Evolutionary conservation across 2,888 invertebrate genomes (phyloP).

Genomic region (Eristalis tenax): DNA sequence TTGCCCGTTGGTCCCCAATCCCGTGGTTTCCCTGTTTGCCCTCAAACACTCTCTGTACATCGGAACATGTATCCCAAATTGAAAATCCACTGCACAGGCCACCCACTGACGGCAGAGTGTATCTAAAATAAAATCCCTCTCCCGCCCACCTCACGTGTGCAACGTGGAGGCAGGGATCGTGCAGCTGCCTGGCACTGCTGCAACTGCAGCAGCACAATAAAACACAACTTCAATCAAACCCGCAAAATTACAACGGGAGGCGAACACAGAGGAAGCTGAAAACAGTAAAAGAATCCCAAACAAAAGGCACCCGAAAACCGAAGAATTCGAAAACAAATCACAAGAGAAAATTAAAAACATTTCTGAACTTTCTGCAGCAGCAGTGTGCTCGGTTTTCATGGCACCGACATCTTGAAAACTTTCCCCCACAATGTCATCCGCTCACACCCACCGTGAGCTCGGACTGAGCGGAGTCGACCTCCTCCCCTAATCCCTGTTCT

Average conservation of each 20-base stretch:
- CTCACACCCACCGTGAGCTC: not conserved
- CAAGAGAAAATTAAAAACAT: slow-evolving; percentile 22
- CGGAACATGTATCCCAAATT: slow-evolving; percentile 41
- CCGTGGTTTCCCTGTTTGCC: slow-evolving; percentile 6
- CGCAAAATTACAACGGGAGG: slow-evolving; percentile 5
- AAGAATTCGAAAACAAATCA: slow-evolving; percentile 23
- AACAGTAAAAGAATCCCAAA: not conserved
- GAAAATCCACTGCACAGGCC: slow-evolving; percentile 27
- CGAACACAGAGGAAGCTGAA: not conserved
- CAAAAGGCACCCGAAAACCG: slow-evolving; percentile 2
- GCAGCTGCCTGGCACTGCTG: slow-evolving; percentile 1
- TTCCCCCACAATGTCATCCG: not conserved
- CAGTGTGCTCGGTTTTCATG: not conserved
- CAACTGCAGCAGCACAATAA: slow-evolving; percentile 27
- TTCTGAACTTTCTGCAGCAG: not conserved
- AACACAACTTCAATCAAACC: slow-evolving; percentile 16
- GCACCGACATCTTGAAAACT: not conserved
- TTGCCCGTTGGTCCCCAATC: not conserved
- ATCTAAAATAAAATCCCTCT: slow-evolving; percentile 39
- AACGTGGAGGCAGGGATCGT: not conserved
- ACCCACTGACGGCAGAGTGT: slow-evolving; percentile 5
- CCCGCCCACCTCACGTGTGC: not conserved
- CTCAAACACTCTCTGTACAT: slow-evolving; percentile 11
- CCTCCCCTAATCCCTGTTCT: not conserved
- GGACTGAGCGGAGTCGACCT: not conserved